These are phyloP conservation scores for Paramormyrops kingsleyae DNA, from an alignment of 2,113 vertebrate genomes.

Conservation along the genomic window DNA sequence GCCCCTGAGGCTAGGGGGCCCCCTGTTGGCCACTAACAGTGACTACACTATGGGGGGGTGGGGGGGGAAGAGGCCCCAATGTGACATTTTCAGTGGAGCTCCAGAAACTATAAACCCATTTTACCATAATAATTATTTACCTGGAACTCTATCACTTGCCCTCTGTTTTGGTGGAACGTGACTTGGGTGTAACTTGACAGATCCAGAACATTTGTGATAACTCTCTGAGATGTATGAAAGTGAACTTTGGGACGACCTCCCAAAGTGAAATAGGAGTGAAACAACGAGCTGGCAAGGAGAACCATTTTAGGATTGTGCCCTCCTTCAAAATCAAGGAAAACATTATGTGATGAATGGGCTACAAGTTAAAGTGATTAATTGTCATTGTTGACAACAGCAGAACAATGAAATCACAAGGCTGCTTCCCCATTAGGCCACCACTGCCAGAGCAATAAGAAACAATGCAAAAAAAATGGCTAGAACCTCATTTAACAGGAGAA, in stretches of 20 bases:
- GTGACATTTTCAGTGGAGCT: neutral
- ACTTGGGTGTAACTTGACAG: neutral
- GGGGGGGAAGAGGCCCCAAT: neutral
- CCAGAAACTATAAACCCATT: neutral
- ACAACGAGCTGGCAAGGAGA: neutral
- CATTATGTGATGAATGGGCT: neutral
- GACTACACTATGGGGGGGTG: neutral
- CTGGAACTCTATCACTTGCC: neutral
- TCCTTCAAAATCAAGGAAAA: slow-evolving; percentile 30
- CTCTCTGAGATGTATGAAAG: neutral
- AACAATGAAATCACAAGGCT: neutral
- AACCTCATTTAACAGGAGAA: slow-evolving; percentile 16
- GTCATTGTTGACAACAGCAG: too few species aligned
- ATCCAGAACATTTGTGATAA: neutral
- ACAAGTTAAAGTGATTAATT: neutral
- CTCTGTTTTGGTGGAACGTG: neutral
- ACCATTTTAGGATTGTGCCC: neutral
- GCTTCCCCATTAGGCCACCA: neutral
- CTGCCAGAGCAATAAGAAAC: neutral
- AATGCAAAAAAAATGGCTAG: neutral
- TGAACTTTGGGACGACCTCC: neutral
- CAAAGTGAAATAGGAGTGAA: neutral
- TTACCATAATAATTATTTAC: neutral
- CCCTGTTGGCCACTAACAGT: neutral
- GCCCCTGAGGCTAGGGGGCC: neutral